These are phyloP conservation scores for Gnathonemus echidnorhynchus DNA, from an alignment of 2,113 vertebrate genomes.

Conservation along the genomic window DNA sequence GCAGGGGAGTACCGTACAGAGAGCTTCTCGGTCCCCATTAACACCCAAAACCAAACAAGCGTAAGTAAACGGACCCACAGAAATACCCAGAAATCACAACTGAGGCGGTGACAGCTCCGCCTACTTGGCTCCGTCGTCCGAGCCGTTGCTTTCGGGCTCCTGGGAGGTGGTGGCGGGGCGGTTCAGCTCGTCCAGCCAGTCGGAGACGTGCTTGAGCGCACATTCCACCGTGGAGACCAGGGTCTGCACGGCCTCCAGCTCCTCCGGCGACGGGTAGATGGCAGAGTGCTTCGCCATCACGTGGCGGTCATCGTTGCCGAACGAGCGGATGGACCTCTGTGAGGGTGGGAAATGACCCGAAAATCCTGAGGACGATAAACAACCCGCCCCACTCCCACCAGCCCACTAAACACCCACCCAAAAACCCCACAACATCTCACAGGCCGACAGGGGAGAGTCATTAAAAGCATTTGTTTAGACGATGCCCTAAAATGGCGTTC, in stretches of 20 bases:
- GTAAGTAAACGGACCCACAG: not conserved
- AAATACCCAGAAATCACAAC: not conserved
- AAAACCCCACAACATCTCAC: not conserved
- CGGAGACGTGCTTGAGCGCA: conserved; percentile 93
- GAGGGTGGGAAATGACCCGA: not conserved
- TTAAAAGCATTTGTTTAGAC: not conserved
- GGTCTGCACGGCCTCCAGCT: conserved; percentile 93
- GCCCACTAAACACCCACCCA: not conserved
- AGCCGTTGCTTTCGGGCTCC: conserved; percentile 60
- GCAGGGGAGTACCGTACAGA: not conserved
- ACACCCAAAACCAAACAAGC: not conserved
- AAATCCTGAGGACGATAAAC: not conserved
- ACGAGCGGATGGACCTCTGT: conserved; percentile 97
- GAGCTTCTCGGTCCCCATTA: not conserved
- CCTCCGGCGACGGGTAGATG: conserved; percentile 93
- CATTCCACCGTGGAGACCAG: conserved; percentile 95
- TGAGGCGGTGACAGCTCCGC: conserved; percentile 23
- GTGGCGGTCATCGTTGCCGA: conserved; percentile 96
- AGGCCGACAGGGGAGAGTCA: not conserved
- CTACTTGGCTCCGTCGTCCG: conserved; percentile 73
- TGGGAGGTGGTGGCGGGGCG: conserved; percentile 51
- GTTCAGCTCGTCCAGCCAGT: conserved; percentile 82
- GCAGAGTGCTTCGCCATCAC: conserved; percentile 98
- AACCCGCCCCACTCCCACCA: not conserved
- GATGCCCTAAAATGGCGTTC: not conserved